Conservation (phyloP, 2,888 invertebrate genomes). For the Polyommatus icarus region DNA sequence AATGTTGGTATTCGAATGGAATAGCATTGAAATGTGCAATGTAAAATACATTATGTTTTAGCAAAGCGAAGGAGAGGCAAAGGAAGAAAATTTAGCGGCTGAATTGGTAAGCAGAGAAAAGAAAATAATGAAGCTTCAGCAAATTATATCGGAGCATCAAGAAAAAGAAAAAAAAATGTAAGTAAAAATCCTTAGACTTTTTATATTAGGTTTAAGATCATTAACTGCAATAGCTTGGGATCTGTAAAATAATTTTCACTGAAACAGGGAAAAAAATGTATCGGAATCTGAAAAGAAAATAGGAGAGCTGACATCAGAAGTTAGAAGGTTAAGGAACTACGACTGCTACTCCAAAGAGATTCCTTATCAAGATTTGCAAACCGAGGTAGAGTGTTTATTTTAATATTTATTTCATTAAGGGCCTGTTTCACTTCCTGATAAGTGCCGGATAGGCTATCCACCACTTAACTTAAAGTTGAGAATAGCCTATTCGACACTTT, state of each 20-base stretch:
- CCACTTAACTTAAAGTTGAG: too few species aligned
- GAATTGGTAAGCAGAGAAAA: constrained; percentile 66
- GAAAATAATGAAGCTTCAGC: constrained; percentile 60
- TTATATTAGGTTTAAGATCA: constrained; percentile 31
- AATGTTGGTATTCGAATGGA: not conserved
- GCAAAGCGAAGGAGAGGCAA: constrained; percentile 62
- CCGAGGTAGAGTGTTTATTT: constrained; percentile 49
- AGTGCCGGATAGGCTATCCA: too few species aligned
- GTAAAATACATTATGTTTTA: constrained; percentile 43
- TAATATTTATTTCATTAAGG: too few species aligned
- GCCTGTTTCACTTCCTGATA: too few species aligned
- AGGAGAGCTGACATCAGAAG: constrained; percentile 60
- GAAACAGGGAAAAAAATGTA: constrained; percentile 62
- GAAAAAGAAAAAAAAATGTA: constrained; percentile 64
- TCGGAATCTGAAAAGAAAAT: constrained; percentile 64
- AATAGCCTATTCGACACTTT: too few species aligned
- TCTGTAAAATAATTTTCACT: constrained; percentile 16
- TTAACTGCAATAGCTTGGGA: not conserved
- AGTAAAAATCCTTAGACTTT: constrained; percentile 36
- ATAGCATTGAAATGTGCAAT: not conserved
- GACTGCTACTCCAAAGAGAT: constrained; percentile 63
- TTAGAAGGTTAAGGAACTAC: constrained; percentile 61
- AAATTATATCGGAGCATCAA: constrained; percentile 58
- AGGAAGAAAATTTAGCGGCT: constrained; percentile 63
- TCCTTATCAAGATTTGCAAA: constrained; percentile 61